These are phyloP conservation scores for Bovichtus variegatus DNA, from an alignment of 2,797 vertebrate genomes.

Conservation along the genomic window DNA sequence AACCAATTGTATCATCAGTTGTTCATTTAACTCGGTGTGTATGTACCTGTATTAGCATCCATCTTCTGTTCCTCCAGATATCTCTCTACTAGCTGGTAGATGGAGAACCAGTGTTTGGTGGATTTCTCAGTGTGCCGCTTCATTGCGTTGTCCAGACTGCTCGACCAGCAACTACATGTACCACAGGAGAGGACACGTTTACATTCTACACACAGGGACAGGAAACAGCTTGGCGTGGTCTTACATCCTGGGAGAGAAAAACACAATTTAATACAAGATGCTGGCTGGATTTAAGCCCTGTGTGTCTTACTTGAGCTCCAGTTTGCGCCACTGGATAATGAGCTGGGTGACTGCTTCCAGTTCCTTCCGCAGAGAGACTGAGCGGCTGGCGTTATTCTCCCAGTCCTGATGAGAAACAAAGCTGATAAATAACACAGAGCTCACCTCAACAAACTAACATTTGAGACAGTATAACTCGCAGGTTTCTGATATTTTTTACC, in stretches of 20 bases:
- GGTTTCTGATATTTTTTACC: not conserved
- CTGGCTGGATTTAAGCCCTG: not conserved
- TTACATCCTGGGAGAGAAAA: not conserved
- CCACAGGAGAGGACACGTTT: conserved; percentile 12
- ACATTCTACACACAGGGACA: not conserved
- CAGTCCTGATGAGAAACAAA: conserved; percentile 87
- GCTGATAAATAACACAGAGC: not conserved
- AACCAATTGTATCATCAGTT: not conserved
- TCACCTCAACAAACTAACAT: not conserved
- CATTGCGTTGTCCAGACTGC: conserved; percentile 93
- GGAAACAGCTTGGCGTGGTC: not conserved
- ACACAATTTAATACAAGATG: not conserved
- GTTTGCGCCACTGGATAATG: conserved; percentile 95
- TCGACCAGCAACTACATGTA: conserved; percentile 93
- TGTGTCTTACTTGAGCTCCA: conserved; percentile 91
- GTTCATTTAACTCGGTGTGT: too few relatives aligned
- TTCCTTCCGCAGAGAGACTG: conserved; percentile 90
- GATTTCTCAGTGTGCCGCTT: conserved; percentile 91
- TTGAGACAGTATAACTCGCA: not conserved
- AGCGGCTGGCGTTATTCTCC: conserved; percentile 94
- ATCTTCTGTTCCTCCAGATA: conserved; percentile 87
- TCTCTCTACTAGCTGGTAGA: conserved; percentile 95
- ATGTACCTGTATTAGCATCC: conserved; percentile 81
- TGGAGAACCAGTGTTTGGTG: conserved; percentile 93
- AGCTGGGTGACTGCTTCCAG: conserved; percentile 91